Base-by-base conservation (phyloP, 2,797 vertebrate species). In the Urocyon cinereoargenteus region DNA sequence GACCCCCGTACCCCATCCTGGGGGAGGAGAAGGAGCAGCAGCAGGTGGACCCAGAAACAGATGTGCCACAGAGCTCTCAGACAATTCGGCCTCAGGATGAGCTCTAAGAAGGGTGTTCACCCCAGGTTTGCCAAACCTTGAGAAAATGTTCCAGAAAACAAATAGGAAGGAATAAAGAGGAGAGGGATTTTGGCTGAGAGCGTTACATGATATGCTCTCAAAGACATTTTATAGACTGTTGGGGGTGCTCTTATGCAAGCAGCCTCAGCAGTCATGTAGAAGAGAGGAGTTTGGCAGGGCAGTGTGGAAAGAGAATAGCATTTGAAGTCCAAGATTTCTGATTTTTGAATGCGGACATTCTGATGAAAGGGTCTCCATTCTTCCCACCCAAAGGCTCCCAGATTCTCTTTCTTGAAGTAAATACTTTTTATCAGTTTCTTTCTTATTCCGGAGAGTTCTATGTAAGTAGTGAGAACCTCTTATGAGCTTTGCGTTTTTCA, bases 371-470 rank as follows among this genome's bases (percentile, higher is more conserved):
- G 31, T 90, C 31, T 84, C 28, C 24, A 9, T 13, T 22, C 8
- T 75, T 62, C 28, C 12, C 4, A 21, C 5, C 59, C 19, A 83
- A 49, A 55, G 4, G 1, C 9, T 70, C 61, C 66, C 21, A 5
- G 24, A 13, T 89, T 26, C 6, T 89, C n/a, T 86, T 57, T 94
- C 66, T 8, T 31, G 73, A 73, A 36, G 49, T 61, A 78, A 77
- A 59, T n/a, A 57, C n/a, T 12, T 72, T 53, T 57, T 40, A 86
- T 45, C 57, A 31, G 26, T 82, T 75, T 73, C 28, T 45, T 70
- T 62, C 40, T 81, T 28, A 8, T 94, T 89, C 16, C 82, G 86
- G 85, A 62, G 21, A 59, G 26, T 66, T 91, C 73, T 84, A 1
- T 28, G 1, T 73, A 13, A 28, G 77, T 45, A 51, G 15, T 88